These are phyloP conservation scores for Choloepus didactylus DNA, from an alignment of 2,797 vertebrate genomes.

Conservation along the genomic window DNA sequence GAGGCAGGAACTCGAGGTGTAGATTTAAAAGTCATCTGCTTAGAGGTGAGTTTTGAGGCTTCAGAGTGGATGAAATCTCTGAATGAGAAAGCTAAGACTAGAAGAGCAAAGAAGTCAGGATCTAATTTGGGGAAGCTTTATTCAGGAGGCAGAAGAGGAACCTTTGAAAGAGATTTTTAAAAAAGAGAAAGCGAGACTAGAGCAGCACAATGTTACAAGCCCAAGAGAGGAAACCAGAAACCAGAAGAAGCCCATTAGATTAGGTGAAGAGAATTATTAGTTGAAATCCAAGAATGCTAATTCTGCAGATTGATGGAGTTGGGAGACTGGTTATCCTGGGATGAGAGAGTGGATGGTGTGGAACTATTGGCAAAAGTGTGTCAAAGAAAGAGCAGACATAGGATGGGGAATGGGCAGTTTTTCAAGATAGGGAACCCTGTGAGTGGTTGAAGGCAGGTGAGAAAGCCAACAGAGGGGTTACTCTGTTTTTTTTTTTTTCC, in stretches of 20 bases:
- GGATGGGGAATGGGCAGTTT: conserved; percentile 1
- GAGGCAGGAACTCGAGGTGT: background rate
- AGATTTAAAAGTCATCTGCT: conserved; percentile 7
- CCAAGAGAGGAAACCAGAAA: background rate
- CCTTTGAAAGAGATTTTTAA: conserved; percentile 21
- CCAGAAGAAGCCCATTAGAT: background rate
- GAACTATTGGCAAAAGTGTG: background rate
- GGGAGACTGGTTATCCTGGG: background rate
- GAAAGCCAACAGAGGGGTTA: background rate
- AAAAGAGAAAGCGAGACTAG: background rate
- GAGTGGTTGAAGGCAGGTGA: background rate
- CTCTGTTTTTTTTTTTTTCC: too few species aligned
- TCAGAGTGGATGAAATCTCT: background rate
- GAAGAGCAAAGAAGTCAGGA: background rate
- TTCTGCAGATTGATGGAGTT: background rate
- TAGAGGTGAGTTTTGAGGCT: background rate
- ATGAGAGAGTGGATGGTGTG: background rate
- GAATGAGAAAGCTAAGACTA: conserved; percentile 15
- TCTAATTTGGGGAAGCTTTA: background rate
- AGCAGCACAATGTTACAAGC: background rate
- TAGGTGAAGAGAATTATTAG: background rate
- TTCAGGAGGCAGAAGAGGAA: background rate
- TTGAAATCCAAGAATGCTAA: background rate
- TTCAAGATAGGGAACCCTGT: background rate
- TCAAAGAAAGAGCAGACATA: background rate